These are phyloP conservation scores for Alfaro cultratus DNA, from an alignment of 2,797 vertebrate species.

Conservation along the genomic window DNA sequence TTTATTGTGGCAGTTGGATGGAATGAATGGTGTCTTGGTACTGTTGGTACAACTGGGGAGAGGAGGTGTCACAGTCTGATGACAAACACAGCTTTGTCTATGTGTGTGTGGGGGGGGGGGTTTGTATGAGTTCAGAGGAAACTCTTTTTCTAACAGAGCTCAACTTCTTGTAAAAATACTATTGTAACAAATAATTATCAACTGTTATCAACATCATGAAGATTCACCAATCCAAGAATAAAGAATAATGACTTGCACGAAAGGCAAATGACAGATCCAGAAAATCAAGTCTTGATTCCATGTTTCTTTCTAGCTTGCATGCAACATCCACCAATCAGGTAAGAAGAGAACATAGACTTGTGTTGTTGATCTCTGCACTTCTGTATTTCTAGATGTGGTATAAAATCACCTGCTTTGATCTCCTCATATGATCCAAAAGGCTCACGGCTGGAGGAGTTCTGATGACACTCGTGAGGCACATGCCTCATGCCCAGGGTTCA, in stretches of 20 bases:
- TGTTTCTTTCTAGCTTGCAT: conserved; percentile 5
- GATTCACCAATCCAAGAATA: neutral
- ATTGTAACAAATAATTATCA: neutral
- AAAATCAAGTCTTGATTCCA: neutral
- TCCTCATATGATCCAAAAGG: conserved; percentile 77
- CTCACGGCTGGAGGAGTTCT: conserved; percentile 70
- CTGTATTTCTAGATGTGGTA: conserved; percentile 61
- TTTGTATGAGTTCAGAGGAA: neutral
- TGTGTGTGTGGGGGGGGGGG: neutral
- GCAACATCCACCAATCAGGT: conserved; percentile 61
- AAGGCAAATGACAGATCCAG: neutral
- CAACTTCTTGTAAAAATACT: neutral
- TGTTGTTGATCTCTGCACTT: conserved; percentile 44
- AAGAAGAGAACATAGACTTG: conserved; percentile 56
- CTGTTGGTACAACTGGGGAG: conserved; percentile 60
- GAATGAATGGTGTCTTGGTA: conserved; percentile 71
- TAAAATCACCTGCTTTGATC: conserved; percentile 75
- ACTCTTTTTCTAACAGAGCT: conserved; percentile 12
- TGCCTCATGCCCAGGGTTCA: conserved; percentile 67
- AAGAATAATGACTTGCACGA: neutral
- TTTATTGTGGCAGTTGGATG: conserved; percentile 10
- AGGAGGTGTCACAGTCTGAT: conserved; percentile 51
- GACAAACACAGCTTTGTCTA: conserved; percentile 63
- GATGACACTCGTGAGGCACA: conserved; percentile 69
- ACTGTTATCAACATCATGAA: neutral